A percentile compares a stretch with the other conserved stretches of the same genome.
Evolutionary conservation across 2,888 invertebrate genomes (phyloP).

Genomic region (Pasiphila rectangulata): DNA sequence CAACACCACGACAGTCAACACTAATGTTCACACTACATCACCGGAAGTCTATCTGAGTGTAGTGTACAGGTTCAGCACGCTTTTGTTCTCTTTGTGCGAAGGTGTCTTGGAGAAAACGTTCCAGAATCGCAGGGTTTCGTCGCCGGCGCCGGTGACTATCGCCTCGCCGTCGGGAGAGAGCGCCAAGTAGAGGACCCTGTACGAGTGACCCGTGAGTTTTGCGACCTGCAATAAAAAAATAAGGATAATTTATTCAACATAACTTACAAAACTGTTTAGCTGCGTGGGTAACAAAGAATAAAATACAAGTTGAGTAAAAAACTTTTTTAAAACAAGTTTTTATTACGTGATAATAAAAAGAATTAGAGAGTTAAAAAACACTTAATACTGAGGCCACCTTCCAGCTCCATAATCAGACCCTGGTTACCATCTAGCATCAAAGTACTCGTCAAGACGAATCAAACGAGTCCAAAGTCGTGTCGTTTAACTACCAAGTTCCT

Average conservation of each 20-base stretch:
- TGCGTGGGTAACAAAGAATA: too few species aligned
- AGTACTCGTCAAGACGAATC: too few species aligned
- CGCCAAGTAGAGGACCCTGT: constrained; percentile 96
- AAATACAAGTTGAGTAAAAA: too few species aligned
- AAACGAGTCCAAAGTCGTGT: too few species aligned
- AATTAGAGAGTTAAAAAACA: too few species aligned
- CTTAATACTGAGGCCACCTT: too few species aligned
- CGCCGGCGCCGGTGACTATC: constrained; percentile 99
- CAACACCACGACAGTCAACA: constrained; percentile 13
- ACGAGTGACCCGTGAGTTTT: constrained; percentile 97
- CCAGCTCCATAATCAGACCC: too few species aligned
- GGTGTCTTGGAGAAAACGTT: constrained; percentile 99
- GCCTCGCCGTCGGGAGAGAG: constrained; percentile 99
- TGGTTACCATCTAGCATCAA: too few species aligned
- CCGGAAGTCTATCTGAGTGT: constrained; percentile 80
- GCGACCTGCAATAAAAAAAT: constrained; percentile 85
- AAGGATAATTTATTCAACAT: background rate
- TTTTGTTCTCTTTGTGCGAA: constrained; percentile 95
- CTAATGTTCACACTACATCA: constrained; percentile 3
- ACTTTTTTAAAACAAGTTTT: too few species aligned
- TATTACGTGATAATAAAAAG: too few species aligned
- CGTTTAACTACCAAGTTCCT: too few species aligned
- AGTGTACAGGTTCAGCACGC: constrained; percentile 94
- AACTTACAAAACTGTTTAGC: background rate
- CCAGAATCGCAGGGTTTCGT: constrained; percentile 99